Base-by-base conservation (phyloP, 2,888 invertebrate genomes). In the Chromoteleia sp. region DNA sequence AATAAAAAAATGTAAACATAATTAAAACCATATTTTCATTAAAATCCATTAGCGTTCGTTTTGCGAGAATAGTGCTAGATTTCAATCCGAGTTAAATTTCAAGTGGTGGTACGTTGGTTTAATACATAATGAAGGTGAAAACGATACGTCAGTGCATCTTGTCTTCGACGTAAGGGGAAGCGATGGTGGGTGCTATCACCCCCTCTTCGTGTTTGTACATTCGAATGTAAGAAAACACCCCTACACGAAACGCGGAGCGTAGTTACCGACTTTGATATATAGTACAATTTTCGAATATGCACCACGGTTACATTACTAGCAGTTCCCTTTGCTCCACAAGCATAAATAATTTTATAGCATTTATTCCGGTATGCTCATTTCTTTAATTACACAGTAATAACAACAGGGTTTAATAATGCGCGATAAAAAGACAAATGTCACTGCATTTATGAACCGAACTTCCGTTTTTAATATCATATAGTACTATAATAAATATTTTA, bases 71-170 rank as follows among this genome's bases (percentile, higher is more conserved):
- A n/a, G 12, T 39, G 6, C 30, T 6, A n/a, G 17, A 61, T 61
- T 61, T 61, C 29, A 61, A n/a, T 30, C 10, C 10, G 43, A 43
- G 15, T 59, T 43, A 19, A 43, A 59, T 59, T 43, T 59, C 59
- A 59, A 29, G 43, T 15, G n/a, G 33, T 25, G 39, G 36, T 21
- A 29, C 25, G 29, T 43, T 59, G 7, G n/a, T 45, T 45, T 30
- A n/a, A 8, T 45, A 45, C 61, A 30, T 56, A 43, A 33, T 43
- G 30, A 43, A 56, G 68, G 30, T n/a, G 30, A 54, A 68, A 68
- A 30, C 30, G 56, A 43, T 43, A 56, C 43, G 43, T 52, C 54
- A 30, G 41, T 68, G 25, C 30, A 12, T 39, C 50, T 25, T 50
- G 54, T 41, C 39, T 54, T 52, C 14, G 17, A 21, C 6, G 25